Conservation (phyloP, 2,113 vertebrate species). For the Onychostoma macrolepis region DNA sequence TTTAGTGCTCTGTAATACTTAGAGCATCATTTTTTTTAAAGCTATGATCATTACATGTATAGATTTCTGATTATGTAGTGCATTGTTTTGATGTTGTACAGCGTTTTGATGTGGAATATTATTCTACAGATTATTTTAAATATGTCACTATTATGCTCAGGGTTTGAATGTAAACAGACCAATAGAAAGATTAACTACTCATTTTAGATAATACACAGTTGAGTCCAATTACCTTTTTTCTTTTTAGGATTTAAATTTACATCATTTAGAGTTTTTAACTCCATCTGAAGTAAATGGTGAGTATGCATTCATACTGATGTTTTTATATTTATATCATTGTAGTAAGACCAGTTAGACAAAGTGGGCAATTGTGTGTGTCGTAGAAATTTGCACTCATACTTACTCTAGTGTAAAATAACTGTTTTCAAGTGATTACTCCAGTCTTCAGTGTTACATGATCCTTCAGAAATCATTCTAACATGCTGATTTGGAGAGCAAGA, state of each 20-base stretch:
- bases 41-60: not conserved
- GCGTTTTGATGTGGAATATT: too few species aligned
- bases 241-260: constrained; percentile 18
- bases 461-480: not conserved
- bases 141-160: too few species aligned
- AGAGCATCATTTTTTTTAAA: not conserved
- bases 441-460: not conserved
- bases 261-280: not conserved
- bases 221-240: not conserved
- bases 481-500: not conserved
- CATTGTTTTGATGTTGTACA: too few species aligned
- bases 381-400: not conserved
- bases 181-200: not conserved
- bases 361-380: not conserved
- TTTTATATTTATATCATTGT: not conserved
- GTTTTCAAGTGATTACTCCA: not conserved
- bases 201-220: not conserved
- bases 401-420: not conserved
- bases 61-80: too few species aligned
- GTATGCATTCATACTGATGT: not conserved
- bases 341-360: not conserved
- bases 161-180: not conserved
- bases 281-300: constrained; percentile 33
- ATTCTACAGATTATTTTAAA: too few species aligned
- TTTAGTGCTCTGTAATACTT: not conserved